These are phyloP conservation scores for Perognathus longimembris DNA, from an alignment of 2,113 vertebrate genomes.

Conservation along the genomic window DNA sequence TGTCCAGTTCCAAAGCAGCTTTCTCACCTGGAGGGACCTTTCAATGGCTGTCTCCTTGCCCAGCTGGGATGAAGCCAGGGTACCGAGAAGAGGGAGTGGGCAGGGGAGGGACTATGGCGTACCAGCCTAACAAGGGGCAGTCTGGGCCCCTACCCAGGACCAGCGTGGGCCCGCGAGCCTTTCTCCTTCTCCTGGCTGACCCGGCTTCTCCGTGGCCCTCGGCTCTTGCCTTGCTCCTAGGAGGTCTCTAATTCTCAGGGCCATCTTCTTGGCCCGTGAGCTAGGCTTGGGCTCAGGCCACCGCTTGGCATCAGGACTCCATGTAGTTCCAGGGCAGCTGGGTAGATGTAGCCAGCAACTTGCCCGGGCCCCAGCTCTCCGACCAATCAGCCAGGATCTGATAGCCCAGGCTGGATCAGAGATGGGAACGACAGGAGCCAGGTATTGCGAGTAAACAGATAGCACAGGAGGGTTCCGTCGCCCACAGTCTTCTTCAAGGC, in stretches of 20 bases:
- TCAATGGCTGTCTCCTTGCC: not conserved
- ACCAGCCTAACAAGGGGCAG: not conserved
- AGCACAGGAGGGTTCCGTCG: not conserved
- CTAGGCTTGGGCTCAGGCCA: not conserved
- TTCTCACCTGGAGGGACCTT: conserved; percentile 8
- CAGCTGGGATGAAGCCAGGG: not conserved
- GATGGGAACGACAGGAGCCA: not conserved
- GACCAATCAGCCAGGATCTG: not conserved
- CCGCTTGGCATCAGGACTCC: not conserved
- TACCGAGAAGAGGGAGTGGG: not conserved
- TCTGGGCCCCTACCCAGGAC: not conserved
- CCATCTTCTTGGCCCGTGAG: not conserved
- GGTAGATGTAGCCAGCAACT: not conserved
- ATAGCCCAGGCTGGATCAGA: not conserved
- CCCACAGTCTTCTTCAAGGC: not conserved
- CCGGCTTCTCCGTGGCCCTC: conserved; percentile 13
- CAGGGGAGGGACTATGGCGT: not conserved
- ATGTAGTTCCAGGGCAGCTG: not conserved
- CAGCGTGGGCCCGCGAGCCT: not conserved
- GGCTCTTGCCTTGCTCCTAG: not conserved
- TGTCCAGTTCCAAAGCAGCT: conserved; percentile 28
- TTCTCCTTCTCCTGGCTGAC: not conserved
- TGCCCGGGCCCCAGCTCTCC: not conserved
- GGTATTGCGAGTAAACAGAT: not conserved
- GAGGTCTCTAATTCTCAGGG: not conserved